These are phyloP conservation scores for Ptiloglossa arizonensis DNA, from an alignment of 1,140 invertebrate genomes.

Conservation along the genomic window DNA sequence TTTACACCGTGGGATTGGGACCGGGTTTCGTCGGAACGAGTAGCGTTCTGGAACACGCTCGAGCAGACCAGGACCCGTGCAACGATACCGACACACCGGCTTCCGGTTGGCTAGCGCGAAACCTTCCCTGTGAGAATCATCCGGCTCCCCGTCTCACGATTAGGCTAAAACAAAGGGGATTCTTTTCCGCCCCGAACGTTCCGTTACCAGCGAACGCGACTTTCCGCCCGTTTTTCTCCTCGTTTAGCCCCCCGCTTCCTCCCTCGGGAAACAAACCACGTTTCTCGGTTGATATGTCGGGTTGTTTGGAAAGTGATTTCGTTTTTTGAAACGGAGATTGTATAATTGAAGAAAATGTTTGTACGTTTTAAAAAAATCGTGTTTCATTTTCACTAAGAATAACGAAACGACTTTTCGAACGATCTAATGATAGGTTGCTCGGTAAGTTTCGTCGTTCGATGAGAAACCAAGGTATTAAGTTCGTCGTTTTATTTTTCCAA, in stretches of 20 bases:
- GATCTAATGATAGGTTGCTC: too few relatives aligned
- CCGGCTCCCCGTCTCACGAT: conserved; percentile 32
- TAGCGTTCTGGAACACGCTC: conserved; percentile 65
- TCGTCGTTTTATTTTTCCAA: too few relatives aligned
- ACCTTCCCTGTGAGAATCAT: conserved; percentile 73
- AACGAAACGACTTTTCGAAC: too few relatives aligned
- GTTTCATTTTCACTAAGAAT: too few relatives aligned
- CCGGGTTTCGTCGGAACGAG: conserved; percentile 52
- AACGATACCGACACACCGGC: conserved; percentile 46
- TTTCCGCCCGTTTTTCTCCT: neutral
- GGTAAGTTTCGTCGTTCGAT: too few relatives aligned
- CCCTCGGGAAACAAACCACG: neutral
- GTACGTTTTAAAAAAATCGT: too few relatives aligned
- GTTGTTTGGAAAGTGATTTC: too few relatives aligned
- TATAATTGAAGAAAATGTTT: too few relatives aligned
- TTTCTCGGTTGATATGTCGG: too few relatives aligned
- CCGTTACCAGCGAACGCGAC: conserved; percentile 3
- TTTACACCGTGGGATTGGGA: conserved; percentile 78
- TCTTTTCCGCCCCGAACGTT: conserved; percentile 16
- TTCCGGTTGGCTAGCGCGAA: conserved; percentile 61
- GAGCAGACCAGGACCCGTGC: conserved; percentile 60
- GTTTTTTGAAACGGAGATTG: too few relatives aligned
- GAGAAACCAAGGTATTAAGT: too few relatives aligned
- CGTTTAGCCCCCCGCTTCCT: neutral
- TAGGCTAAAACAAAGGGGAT: conserved; percentile 60